Evolutionary conservation across 2,113 vertebrate species (phyloP), one percentile per base, ranked within the genome.

Genomic region (Tringa solitaria): DNA sequence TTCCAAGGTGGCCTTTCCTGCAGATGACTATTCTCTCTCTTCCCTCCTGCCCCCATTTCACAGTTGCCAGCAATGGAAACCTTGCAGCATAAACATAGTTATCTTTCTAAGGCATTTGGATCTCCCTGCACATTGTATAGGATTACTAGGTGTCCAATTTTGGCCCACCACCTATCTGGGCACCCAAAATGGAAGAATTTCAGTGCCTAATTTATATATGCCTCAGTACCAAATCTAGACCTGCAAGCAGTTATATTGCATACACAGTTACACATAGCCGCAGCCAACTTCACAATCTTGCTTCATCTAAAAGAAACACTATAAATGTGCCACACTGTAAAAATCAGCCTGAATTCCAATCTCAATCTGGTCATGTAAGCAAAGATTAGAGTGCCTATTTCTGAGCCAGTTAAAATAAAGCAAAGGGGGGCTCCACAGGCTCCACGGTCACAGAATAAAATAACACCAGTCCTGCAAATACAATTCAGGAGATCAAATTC

Each of bases 271-370:
- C 53, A 78, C 78, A 70, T 17, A 75, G 77, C 23, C 54, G 37
- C 48, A 82, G 87, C 56, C 90, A 91, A 74, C 37, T 94, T 68
- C 61, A 89, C 51, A 88, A 60, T 73, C 70, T 82, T 60, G 48
- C 21, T 94, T 48, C 12, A 82, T 48, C 65, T 91, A 83, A 92
- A 89, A 93, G 48, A 94, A 90, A 94, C 26, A n/a, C 35, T 78
- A 81, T 63, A 92, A 84, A 92, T 87, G 80, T 78, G 46, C 54
- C 63, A 63, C 60, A 74, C 19, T 67, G 59, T 89, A 93, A 90
- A 96, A 95, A 84, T 75, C 63, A 86, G 15, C 9, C 51, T 86
- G 79, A 80, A 95, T 45, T 32, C 33, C 88, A 97, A 63, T 74
- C 67, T 85, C 90, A 95, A 17, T 82, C 74, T 90, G 33, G 70